Evolutionary conservation across 2,797 vertebrate species (phyloP), one percentile per base, ranked within the genome.

Genomic region (Ceyx erithaca): DNA sequence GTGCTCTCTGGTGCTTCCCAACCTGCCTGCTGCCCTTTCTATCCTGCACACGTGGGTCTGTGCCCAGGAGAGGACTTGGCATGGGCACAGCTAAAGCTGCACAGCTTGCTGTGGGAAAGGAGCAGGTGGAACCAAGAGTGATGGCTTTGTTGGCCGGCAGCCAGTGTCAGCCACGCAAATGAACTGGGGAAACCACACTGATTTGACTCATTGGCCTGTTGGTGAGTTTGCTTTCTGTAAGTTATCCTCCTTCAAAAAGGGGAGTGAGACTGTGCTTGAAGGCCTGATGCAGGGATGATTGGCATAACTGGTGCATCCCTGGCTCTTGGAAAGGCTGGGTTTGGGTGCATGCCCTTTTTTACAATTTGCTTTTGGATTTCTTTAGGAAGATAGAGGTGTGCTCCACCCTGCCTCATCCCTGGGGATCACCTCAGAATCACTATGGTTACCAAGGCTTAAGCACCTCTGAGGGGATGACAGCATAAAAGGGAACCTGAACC

Each of bases 131-230:
- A 8, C 45, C 1, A 1, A 46, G 45, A 59, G 10, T 6, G 31
- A 28, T 35, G 35, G 22, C 6, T 80, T 81, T 3, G 0, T 13
- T n/a, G 40, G 30, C 57, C 1, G 1, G 14, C 35, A 40, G 21
- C 46, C 1, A 1, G 8, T 31, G 10, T 43, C 45, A 35, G 61
- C 33, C 23, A n/a, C 1, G 2, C 1, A 7, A 77, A 58, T 10
- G 13, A 68, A 35, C n/a, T 33, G 25, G 14, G 7, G 17, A 68
- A 68, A 71, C 26, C 0, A 2, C 23, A 7, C 18, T 20, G n/a
- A 37, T 59, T 25, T 19, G 45, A n/a, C 12, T 54, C 72, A 26
- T 0, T 59, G n/a, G 25, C 6, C 45, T 25, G 12, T 20, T 0
- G 17, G 31, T 31, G 31, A 59, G 33, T 31, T 64, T 64, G 45